Evolutionary conservation across 1,140 invertebrate genomes (phyloP), one percentile per base, ranked within the genome.

Genomic region (Penaeus vannamei): DNA sequence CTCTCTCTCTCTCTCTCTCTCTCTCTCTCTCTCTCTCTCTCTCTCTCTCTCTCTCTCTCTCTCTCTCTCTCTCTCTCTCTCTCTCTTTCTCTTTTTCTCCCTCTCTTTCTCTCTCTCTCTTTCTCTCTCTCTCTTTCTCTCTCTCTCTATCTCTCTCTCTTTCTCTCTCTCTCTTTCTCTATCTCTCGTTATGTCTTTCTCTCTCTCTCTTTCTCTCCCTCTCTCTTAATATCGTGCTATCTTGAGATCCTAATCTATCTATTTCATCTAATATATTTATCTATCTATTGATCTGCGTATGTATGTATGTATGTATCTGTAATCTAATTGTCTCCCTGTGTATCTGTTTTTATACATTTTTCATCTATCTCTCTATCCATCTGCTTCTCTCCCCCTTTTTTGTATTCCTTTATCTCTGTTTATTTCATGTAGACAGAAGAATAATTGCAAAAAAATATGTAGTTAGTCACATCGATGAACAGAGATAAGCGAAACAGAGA

Each of bases 21-120:
- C 22, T 82, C 59, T 82, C 53, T 82, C 10, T 60, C 26, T 82
- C n/a, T 82, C 1, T 82, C 42, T 82, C 4, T 82, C 22, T 60
- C 59, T 20, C 20, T 20, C 19, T 79, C 26, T 60, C 22, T 82
- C 59, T 82, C 53, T 82, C 10, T 60, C 26, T 82, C n/a, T 82
- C 1, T 82, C 42, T 82, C 4, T 82, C 22, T 60, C 59, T 20
- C 20, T 20, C 19, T 79, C 29, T 60, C 22, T 82, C 59, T 82
- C 53, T 82, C 10, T 60, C 26, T 82, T 60, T 82, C 1, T 60
- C 2, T 60, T n/a, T 19, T 14, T 82, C 42, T 82, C 4, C 46
- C 22, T 60, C 59, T 20, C 20, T 20, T 42, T 10, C 42, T 60
- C 22, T 82, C 59, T 82, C 53, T 82, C 10, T 60, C 26, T 82